phyloP scores from a whole-genome alignment of 2,797 vertebrate genomes.

The Triplophysa yarkandensis region DNA sequence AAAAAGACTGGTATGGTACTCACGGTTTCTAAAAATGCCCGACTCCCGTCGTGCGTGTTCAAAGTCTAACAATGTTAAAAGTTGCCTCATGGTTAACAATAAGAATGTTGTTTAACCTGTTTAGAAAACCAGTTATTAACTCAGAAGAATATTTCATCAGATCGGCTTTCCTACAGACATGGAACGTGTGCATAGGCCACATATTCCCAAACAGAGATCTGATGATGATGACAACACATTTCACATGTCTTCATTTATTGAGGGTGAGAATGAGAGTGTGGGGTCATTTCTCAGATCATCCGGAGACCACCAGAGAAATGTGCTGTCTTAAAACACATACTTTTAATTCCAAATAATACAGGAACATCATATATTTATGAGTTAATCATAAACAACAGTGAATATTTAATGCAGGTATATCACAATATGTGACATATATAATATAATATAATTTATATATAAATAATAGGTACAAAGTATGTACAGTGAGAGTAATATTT shows the following conservation, averaged over 20 bases:
- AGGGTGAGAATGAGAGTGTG: not conserved
- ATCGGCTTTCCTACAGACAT: not conserved
- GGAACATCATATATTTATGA: not conserved
- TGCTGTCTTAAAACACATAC: not conserved
- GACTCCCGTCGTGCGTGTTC: not conserved
- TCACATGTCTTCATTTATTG: not conserved
- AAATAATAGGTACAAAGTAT: too few relatives aligned
- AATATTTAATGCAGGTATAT: too few relatives aligned
- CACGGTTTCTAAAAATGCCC: not conserved
- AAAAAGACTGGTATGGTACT: not conserved
- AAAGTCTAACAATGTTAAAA: not conserved
- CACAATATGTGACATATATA: too few relatives aligned
- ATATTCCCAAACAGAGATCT: constrained; percentile 7
- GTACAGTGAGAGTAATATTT: too few relatives aligned
- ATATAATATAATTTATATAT: too few relatives aligned
- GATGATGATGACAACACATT: constrained; percentile 1
- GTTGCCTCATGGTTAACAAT: not conserved
- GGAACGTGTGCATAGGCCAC: not conserved
- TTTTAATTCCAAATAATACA: not conserved
- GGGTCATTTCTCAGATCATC: not conserved
- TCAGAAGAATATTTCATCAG: not conserved
- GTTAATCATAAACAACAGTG: too few relatives aligned
- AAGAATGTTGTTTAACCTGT: constrained; percentile 4
- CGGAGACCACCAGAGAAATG: not conserved
- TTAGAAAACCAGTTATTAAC: not conserved